phyloP scores from a whole-genome alignment of 2,888 invertebrate species.

The Lamproptera curius region DNA sequence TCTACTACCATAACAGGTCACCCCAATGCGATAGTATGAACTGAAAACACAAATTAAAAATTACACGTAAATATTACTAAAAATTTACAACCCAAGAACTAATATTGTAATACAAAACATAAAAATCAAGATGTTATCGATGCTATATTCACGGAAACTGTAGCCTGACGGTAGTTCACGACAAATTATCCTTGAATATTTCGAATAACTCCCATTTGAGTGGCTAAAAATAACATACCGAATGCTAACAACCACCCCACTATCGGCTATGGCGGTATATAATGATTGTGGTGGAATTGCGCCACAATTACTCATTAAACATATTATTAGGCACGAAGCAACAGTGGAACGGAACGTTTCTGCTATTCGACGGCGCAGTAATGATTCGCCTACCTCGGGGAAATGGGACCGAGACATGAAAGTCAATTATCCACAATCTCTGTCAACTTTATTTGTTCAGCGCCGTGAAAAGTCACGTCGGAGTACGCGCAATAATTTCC shows the following conservation, averaged over 20 bases:
- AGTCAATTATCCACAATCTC: conserved; percentile 53
- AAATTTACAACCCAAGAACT: no score
- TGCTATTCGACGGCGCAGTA: conserved; percentile 39
- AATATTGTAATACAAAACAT: no score
- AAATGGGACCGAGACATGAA: conserved; percentile 52
- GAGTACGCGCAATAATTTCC: conserved; percentile 2
- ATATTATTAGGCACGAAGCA: conserved; percentile 23
- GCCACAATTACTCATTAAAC: conserved; percentile 23
- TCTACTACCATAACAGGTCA: no score
- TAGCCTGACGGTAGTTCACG: background rate
- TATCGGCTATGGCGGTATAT: conserved; percentile 14
- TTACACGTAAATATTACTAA: no score
- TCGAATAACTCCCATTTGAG: background rate
- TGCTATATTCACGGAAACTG: no score
- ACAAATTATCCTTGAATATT: background rate
- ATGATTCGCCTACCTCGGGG: conserved; percentile 40
- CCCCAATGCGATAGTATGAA: no score
- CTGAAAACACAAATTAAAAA: no score
- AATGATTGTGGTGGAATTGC: conserved; percentile 21
- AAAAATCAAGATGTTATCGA: no score
- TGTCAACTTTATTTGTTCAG: conserved; percentile 45
- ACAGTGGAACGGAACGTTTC: conserved; percentile 19
- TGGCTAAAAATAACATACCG: background rate
- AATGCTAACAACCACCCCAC: conserved; percentile 9
- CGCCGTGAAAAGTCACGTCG: conserved; percentile 21